Conservation (phyloP, 2,113 vertebrate genomes). For the Cercopithecus mona region DNA sequence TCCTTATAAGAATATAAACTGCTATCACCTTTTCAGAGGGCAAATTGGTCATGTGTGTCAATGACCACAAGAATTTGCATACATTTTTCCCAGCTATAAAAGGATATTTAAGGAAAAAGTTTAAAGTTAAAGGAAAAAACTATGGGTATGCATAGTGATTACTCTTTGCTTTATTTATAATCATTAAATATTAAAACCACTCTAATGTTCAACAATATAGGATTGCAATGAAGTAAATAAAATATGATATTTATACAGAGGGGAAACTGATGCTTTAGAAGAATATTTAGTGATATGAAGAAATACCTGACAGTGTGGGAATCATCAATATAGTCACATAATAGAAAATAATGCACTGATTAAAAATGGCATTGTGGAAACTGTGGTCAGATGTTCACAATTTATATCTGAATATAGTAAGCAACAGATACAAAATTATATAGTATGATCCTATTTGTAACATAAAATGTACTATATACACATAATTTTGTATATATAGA, state of each 20-base stretch:
- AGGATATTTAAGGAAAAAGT: neutral
- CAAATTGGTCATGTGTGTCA: neutral
- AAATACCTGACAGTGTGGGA: too few relatives aligned
- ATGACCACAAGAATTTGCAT: neutral
- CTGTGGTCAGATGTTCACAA: neutral
- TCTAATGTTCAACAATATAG: neutral
- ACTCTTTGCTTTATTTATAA: neutral
- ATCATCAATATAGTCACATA: neutral
- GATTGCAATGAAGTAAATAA: neutral
- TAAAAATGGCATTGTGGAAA: neutral
- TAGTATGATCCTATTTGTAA: neutral
- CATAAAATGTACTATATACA: neutral
- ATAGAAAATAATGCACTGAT: neutral
- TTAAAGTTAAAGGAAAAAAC: neutral
- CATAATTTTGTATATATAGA: neutral
- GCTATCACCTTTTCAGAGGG: neutral
- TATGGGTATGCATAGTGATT: neutral
- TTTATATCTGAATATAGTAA: neutral
- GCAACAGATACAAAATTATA: neutral
- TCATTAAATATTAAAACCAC: neutral
- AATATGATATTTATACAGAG: neutral
- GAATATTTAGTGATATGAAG: neutral
- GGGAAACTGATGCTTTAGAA: neutral
- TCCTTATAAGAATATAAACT: neutral
- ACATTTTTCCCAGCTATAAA: neutral